Percentiles rank a stretch among this genome's conserved stretches.
Conservation (phyloP, 2,888 invertebrate genomes). For the Tromatobia lineatoria region DNA sequence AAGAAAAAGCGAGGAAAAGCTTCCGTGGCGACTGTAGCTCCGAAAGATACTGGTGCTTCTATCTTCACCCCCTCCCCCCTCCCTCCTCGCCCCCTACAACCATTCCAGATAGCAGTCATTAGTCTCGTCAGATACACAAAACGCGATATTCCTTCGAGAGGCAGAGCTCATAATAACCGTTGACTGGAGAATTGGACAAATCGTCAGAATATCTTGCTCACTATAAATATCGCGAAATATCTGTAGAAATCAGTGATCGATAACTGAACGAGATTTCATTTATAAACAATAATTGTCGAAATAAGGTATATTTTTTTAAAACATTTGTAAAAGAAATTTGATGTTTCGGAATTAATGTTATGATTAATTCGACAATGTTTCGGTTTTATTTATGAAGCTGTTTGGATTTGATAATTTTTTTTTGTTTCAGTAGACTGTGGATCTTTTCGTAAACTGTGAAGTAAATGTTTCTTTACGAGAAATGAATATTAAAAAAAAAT, state of each 20-base stretch:
- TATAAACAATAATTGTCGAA: background rate
- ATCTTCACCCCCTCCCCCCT: background rate
- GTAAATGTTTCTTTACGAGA: too few relatives aligned
- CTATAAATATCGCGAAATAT: background rate
- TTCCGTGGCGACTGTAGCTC: background rate
- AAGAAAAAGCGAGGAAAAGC: slow-evolving; percentile 2
- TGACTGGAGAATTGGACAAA: slow-evolving; percentile 8
- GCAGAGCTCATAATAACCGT: slow-evolving; percentile 76
- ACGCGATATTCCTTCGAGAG: slow-evolving; percentile 77
- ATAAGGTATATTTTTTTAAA: too few relatives aligned
- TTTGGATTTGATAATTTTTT: too few relatives aligned
- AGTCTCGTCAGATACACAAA: slow-evolving; percentile 56
- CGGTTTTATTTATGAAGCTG: too few relatives aligned
- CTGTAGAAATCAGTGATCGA: background rate
- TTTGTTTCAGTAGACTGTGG: too few relatives aligned
- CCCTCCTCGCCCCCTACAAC: background rate
- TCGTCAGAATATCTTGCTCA: background rate
- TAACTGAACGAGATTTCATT: background rate
- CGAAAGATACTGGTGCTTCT: slow-evolving; percentile 1
- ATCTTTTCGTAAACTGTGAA: too few relatives aligned
- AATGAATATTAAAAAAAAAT: too few relatives aligned
- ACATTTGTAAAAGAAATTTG: too few relatives aligned
- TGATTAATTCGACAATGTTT: too few relatives aligned
- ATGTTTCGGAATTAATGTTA: too few relatives aligned
- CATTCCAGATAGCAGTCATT: slow-evolving; percentile 47